A percentile compares a stretch with the other conserved stretches of the same genome.
These are phyloP conservation scores for Brassicogethes aeneus DNA, from an alignment of 2,888 invertebrate genomes.

Conservation along the genomic window DNA sequence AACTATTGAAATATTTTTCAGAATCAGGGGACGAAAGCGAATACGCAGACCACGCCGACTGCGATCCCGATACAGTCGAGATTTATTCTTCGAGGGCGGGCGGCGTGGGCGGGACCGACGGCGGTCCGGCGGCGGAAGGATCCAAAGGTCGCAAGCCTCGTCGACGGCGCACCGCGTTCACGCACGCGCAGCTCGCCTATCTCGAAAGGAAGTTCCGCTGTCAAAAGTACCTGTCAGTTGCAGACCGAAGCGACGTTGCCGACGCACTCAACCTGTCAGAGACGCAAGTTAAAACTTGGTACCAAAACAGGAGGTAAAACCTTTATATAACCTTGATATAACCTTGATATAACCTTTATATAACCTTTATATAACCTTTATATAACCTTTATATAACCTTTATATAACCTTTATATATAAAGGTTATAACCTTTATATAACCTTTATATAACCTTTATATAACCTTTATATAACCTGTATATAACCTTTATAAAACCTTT, in stretches of 20 bases:
- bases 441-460: too few relatives aligned
- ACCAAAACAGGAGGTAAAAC: constrained; percentile 72
- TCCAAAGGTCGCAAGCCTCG: constrained; percentile 66
- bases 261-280: constrained; percentile 83
- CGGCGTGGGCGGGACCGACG: constrained; percentile 22
- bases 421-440: too few relatives aligned
- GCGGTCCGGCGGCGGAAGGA: constrained; percentile 28
- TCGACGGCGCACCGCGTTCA: constrained; percentile 82
- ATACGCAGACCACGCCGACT: neutral
- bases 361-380: too few relatives aligned
- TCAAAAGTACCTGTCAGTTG: constrained; percentile 89
- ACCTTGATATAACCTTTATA: too few relatives aligned
- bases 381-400: too few relatives aligned
- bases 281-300: constrained; percentile 96
- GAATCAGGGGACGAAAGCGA: neutral
- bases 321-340: too few relatives aligned
- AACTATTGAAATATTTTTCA: too few relatives aligned
- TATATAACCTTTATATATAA: too few relatives aligned
- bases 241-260: constrained; percentile 87
- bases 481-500: too few relatives aligned
- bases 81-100: constrained; percentile 3
- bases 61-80: neutral
- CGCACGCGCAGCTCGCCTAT: constrained; percentile 87
- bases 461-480: too few relatives aligned
- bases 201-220: constrained; percentile 87